Percentiles rank a stretch among this genome's conserved stretches.
These are phyloP conservation scores for Lepus timidus DNA, from an alignment of 2,113 vertebrate species.

Conservation along the genomic window DNA sequence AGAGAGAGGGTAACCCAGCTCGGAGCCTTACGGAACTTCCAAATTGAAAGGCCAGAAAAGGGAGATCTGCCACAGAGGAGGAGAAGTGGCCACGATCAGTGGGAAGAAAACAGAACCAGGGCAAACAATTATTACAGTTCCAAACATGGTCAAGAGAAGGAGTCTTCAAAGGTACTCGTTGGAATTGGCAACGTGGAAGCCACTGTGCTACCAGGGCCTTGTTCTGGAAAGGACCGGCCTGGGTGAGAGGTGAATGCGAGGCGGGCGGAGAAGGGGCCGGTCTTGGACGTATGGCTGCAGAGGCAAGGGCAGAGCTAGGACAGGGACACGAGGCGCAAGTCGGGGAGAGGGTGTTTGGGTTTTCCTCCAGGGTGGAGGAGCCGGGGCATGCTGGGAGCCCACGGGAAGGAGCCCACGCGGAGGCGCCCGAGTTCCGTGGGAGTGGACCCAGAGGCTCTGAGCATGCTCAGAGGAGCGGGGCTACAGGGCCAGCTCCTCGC, in stretches of 20 bases:
- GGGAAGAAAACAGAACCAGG: constrained; percentile 10
- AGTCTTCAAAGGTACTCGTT: background rate
- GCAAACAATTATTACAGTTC: background rate
- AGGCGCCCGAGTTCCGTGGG: background rate
- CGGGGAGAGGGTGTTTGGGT: background rate
- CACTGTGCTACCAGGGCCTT: background rate
- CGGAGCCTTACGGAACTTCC: too few relatives aligned
- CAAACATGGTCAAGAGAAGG: background rate
- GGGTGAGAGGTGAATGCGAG: background rate
- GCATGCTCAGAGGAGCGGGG: too few relatives aligned
- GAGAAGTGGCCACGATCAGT: background rate
- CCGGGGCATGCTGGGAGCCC: background rate
- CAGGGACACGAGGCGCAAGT: background rate
- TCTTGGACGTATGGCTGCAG: background rate
- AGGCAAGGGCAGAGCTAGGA: background rate
- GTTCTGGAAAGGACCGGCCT: background rate
- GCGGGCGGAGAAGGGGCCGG: background rate
- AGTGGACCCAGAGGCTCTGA: too few relatives aligned
- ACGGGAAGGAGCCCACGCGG: background rate
- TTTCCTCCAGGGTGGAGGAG: background rate
- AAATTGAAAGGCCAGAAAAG: background rate
- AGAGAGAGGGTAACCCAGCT: background rate
- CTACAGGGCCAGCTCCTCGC: too few relatives aligned
- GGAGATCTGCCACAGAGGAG: background rate
- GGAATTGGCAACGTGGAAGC: background rate